Percentiles rank a stretch among this genome's conserved stretches.
Conservation (phyloP, 23 tunicate species). For the Halocynthia roretzi region DNA sequence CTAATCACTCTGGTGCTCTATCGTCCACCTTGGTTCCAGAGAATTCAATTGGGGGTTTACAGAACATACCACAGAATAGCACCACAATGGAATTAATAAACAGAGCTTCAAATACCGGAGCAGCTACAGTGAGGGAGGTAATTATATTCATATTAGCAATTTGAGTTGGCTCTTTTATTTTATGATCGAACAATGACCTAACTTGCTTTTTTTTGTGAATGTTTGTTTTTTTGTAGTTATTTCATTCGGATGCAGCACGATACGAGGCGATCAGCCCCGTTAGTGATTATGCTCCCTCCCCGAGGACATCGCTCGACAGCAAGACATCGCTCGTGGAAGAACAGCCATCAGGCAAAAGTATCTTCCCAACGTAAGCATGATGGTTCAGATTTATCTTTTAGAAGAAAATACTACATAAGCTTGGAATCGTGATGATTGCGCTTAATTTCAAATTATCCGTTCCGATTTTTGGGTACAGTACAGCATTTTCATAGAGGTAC, state of each 20-base stretch:
- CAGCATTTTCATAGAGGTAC: no score
- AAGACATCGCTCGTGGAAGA: constrained; percentile 10
- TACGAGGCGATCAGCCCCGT: constrained; percentile 73
- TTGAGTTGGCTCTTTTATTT: no score
- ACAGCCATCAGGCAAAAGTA: background rate
- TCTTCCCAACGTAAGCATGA: constrained; percentile 13
- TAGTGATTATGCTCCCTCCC: constrained; percentile 32
- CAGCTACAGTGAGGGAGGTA: constrained; percentile 17
- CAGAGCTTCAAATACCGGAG: constrained; percentile 6
- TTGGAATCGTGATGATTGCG: no score
- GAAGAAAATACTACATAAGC: no score
- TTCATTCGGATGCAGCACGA: background rate
- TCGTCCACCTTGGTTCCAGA: background rate
- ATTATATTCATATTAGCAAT: background rate
- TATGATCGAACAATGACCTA: no score
- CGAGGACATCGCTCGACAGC: background rate
- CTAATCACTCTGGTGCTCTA: background rate
- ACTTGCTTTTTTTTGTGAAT: no score
- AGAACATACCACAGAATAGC: background rate
- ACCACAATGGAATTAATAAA: constrained; percentile 21
- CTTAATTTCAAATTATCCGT: background rate
- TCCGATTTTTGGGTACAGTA: no score
- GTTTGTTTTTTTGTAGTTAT: background rate
- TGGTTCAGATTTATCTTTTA: background rate
- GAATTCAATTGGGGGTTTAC: background rate